Conservation (phyloP, 2,113 vertebrate genomes). For the Calidris pygmaea region DNA sequence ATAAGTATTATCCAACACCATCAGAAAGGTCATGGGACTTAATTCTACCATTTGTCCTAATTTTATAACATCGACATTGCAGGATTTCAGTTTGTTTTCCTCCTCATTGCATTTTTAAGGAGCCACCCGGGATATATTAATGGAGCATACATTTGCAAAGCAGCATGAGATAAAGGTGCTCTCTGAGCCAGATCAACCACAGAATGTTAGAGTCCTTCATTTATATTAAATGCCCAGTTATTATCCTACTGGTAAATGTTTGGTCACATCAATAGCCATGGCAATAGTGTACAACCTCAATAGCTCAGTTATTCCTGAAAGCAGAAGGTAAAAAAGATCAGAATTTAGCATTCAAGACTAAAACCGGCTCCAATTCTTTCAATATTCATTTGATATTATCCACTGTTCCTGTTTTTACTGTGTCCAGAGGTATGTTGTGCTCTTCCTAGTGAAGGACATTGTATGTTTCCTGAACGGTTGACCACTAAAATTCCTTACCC, state of each 20-base stretch:
- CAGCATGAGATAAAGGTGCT: neutral
- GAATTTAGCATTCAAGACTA: neutral
- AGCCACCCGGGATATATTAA: neutral
- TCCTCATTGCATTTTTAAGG: neutral
- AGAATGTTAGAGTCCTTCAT: neutral
- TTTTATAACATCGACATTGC: neutral
- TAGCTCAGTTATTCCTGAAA: neutral
- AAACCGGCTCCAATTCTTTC: neutral
- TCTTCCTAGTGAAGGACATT: neutral
- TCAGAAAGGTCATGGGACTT: neutral
- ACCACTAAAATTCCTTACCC: neutral
- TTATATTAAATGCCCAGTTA: neutral
- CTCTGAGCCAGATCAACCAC: neutral
- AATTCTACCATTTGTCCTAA: neutral
- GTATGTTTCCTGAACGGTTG: fast-evolving
- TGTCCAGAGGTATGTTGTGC: neutral
- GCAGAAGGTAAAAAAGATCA: neutral
- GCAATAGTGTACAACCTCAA: neutral
- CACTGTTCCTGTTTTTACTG: neutral
- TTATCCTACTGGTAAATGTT: neutral
- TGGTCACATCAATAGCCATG: neutral
- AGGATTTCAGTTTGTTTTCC: neutral
- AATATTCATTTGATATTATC: neutral
- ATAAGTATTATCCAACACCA: neutral
- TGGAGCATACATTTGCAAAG: neutral